Evolutionary conservation across 2,797 vertebrate genomes (phyloP).

Genomic region (Ctenopoma kingsleyae): DNA sequence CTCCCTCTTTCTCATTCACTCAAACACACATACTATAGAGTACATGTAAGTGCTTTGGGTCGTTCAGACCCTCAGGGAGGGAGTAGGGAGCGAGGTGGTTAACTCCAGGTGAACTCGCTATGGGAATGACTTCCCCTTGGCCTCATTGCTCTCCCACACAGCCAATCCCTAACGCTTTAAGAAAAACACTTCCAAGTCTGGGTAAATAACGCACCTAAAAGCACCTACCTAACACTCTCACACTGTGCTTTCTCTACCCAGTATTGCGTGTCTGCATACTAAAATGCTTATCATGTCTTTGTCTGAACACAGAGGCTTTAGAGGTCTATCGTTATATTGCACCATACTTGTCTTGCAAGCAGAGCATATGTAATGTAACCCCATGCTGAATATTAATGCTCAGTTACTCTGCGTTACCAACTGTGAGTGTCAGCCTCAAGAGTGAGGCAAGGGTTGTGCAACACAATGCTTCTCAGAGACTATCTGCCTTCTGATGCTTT

Average conservation of each 20-base stretch:
- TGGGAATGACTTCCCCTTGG: slow-evolving; percentile 64
- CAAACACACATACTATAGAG: slow-evolving; percentile 27
- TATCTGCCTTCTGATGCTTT: slow-evolving; percentile 52
- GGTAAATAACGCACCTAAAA: slow-evolving; percentile 52
- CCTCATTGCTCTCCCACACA: slow-evolving; percentile 57
- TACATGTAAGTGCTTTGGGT: slow-evolving; percentile 46
- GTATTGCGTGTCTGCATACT: slow-evolving; percentile 43
- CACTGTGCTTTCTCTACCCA: slow-evolving; percentile 18
- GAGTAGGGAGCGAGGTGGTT: slow-evolving; percentile 49
- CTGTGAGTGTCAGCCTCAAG: slow-evolving; percentile 47
- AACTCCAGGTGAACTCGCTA: slow-evolving; percentile 74
- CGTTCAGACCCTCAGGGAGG: slow-evolving; percentile 32
- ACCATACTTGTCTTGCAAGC: slow-evolving; percentile 60
- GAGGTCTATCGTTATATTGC: slow-evolving; percentile 58
- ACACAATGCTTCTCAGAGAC: slow-evolving; percentile 61
- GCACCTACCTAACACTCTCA: slow-evolving; percentile 35
- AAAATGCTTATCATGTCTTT: slow-evolving; percentile 47
- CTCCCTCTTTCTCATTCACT: slow-evolving; percentile 25
- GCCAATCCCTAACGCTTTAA: slow-evolving; percentile 23
- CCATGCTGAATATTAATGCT: slow-evolving; percentile 76
- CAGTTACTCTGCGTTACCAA: slow-evolving; percentile 60
- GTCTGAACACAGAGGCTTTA: slow-evolving; percentile 47
- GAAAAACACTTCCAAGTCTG: slow-evolving; percentile 8
- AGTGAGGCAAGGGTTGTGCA: slow-evolving; percentile 69
- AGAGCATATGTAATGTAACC: slow-evolving; percentile 68